Evolutionary conservation across 2,888 invertebrate species (phyloP), one percentile per base, ranked within the genome.

Genomic region (Phasia obesa): DNA sequence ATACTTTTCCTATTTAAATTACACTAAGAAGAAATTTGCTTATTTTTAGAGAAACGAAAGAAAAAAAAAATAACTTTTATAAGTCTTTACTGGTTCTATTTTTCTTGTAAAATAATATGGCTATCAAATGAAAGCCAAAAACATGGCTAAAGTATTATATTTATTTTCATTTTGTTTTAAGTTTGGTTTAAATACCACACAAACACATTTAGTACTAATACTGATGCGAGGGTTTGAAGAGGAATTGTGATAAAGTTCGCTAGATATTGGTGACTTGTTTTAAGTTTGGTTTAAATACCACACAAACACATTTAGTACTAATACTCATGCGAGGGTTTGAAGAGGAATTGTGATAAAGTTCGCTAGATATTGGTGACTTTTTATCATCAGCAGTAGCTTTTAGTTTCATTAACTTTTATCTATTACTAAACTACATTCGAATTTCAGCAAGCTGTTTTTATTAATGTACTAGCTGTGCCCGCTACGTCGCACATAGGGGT

Each of bases 101-200:
- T 49, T 59, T 25, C 27, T 62, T 62, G 70, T 47, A 62, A 42
- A 62, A 62, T 60, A 53, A 62, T 73, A 62, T 42, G 71, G 51
- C 71, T 73, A 73, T 73, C 59, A 79, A 73, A 73, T 79, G 11
- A 79, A 74, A 74, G 73, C 73, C 79, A 74, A 74, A 69, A 74
- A 73, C 79, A 79, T 60, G 73, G 60, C 79, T 53, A 74, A 79
- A 73, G 67, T 74, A 67, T 62, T 74, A 79, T 79, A 51, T 51
- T 65, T 74, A 75, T 75, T 75, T 74, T 70, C 17, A 42, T 57
- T 81, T 62, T 75, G 57, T 53, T 75, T 75, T 70, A 55, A 51
- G 49, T 51, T 64, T 78, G 19, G 59, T 38, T 55, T 64, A 44
- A 27, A 57, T 55, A 17, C 21, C 47, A 35, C 55, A n/a, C 23